Evolutionary conservation across 1,140 invertebrate genomes (phyloP).

Genomic region (Mylabris phalerata): DNA sequence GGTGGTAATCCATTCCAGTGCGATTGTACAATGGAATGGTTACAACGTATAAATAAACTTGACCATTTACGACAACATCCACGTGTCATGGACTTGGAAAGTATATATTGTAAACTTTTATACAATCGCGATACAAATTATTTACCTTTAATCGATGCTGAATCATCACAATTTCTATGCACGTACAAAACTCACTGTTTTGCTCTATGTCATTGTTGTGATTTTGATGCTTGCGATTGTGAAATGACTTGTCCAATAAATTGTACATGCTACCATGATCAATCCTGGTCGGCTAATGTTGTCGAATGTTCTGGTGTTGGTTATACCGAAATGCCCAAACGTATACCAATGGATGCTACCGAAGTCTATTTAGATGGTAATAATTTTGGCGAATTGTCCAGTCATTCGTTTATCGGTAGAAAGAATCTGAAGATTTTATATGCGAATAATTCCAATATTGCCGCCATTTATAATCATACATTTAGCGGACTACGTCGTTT

Average conservation of each 20-base stretch:
- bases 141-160: conserved; percentile 74
- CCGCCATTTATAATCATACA: conserved; percentile 77
- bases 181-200: conserved; percentile 90
- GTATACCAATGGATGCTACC: conserved; percentile 90
- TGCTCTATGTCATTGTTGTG: conserved; percentile 87
- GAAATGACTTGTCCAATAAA: conserved; percentile 92
- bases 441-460: conserved; percentile 82
- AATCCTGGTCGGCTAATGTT: conserved; percentile 88
- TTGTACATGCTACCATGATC: conserved; percentile 91
- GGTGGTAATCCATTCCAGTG: conserved; percentile 82
- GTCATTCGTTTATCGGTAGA: conserved; percentile 84
- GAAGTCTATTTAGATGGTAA: conserved; percentile 90
- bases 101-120: conserved; percentile 82
- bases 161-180: conserved; percentile 84
- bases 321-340: conserved; percentile 73
- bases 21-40: conserved; percentile 83
- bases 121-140: conserved; percentile 76
- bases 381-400: conserved; percentile 75
- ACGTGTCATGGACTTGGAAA: conserved; percentile 82
- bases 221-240: conserved; percentile 91
- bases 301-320: conserved; percentile 80
- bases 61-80: conserved; percentile 72
- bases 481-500: conserved; percentile 78
- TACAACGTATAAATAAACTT: conserved; percentile 75
- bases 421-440: conserved; percentile 81